Percentiles rank a stretch among this genome's conserved stretches.
phyloP scores from a whole-genome alignment of 2,797 vertebrate genomes.

The Myotis daubentonii region DNA sequence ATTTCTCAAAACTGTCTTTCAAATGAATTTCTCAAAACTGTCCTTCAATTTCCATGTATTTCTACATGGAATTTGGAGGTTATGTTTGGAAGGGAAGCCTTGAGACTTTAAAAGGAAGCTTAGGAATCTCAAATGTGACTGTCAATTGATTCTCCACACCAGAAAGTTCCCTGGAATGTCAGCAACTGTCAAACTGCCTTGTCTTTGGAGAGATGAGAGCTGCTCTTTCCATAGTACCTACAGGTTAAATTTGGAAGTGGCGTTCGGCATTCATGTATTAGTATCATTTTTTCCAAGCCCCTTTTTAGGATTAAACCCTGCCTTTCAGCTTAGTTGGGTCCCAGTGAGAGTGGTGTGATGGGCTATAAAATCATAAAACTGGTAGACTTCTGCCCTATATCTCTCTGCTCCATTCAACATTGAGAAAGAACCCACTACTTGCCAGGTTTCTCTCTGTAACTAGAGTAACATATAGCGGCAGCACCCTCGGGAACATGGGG shows the following conservation, averaged over 20 bases:
- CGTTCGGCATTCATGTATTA: not conserved
- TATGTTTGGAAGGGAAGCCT: not conserved
- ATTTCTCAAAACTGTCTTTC: not conserved
- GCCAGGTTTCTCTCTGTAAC: not conserved
- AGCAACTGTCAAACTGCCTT: conserved; percentile 49
- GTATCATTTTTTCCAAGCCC: not conserved
- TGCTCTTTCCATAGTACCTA: not conserved
- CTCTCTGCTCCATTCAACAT: not conserved
- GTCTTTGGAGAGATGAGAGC: conserved; percentile 6
- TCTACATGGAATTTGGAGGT: not conserved
- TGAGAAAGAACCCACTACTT: not conserved
- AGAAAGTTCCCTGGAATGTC: conserved; percentile 48
- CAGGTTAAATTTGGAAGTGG: conserved; percentile 58
- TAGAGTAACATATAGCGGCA: not conserved
- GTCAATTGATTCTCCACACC: conserved; percentile 11
- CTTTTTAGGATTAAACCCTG: conserved; percentile 28
- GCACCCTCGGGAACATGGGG: not conserved
- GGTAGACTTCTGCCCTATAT: not conserved
- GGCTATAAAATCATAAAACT: not conserved
- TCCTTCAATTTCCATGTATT: not conserved
- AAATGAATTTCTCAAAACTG: not conserved
- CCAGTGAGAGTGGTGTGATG: not conserved
- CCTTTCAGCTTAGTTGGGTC: not conserved
- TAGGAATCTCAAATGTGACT: conserved; percentile 17
- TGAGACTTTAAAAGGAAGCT: not conserved